phyloP scores from a whole-genome alignment of 2,888 invertebrate genomes.

The Agonopterix alstromeriana region DNA sequence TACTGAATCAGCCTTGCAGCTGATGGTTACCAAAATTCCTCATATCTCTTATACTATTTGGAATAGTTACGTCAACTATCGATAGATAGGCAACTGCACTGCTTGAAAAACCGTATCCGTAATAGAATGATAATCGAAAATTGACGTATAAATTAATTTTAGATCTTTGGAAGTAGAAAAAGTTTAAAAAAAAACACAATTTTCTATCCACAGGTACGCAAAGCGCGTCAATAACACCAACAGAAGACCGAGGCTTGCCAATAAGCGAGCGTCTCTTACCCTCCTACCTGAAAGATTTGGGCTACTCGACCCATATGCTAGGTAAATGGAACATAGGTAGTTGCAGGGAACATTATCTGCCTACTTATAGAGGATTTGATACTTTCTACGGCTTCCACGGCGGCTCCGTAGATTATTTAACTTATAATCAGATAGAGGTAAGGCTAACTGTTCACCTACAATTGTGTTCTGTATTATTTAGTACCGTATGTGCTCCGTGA shows the following conservation, averaged over 20 bases:
- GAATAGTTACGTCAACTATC: too few species aligned
- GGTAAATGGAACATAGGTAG: slow-evolving; percentile 95
- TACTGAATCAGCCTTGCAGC: too few species aligned
- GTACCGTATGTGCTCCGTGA: neutral
- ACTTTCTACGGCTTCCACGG: slow-evolving; percentile 89
- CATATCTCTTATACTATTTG: too few species aligned
- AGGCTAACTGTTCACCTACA: neutral
- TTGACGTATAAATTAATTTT: too few species aligned
- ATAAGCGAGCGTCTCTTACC: slow-evolving; percentile 82
- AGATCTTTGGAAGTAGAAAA: too few species aligned
- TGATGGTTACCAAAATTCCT: too few species aligned
- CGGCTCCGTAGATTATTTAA: slow-evolving; percentile 85
- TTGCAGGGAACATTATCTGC: slow-evolving; percentile 81
- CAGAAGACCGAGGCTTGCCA: slow-evolving; percentile 84
- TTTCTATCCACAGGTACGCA: slow-evolving; percentile 25
- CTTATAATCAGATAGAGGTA: slow-evolving; percentile 71
- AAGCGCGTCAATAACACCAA: slow-evolving; percentile 35
- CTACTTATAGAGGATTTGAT: slow-evolving; percentile 85
- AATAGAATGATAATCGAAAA: too few species aligned
- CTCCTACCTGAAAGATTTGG: slow-evolving; percentile 80
- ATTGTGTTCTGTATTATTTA: neutral
- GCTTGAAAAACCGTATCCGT: too few species aligned
- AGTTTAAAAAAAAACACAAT: too few species aligned
- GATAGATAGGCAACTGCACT: too few species aligned
- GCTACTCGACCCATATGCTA: slow-evolving; percentile 86